Conservation (phyloP, 1,140 invertebrate species). For the Drosophila insularis region DNA sequence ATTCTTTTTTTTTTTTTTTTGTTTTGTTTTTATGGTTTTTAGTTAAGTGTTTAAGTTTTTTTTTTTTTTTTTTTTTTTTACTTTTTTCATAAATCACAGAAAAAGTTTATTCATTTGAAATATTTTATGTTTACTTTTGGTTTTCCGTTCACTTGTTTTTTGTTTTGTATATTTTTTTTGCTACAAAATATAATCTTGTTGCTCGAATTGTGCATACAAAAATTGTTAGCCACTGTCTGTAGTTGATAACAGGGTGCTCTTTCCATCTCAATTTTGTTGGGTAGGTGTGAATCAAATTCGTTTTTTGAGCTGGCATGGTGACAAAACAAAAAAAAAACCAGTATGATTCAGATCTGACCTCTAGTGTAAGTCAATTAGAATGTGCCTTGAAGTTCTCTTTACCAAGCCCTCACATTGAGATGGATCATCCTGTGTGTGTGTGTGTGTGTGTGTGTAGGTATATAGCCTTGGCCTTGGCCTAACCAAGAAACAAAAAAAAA, state of each 20-base stretch:
- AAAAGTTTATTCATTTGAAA: constrained; percentile 78
- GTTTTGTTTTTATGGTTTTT: no score
- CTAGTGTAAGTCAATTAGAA: no score
- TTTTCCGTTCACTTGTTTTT: constrained; percentile 24
- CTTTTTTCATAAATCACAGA: constrained; percentile 81
- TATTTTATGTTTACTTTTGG: constrained; percentile 40
- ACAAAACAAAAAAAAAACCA: no score
- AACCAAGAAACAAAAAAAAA: not conserved
- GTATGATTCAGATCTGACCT: no score
- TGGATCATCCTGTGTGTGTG: not conserved
- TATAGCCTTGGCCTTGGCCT: not conserved
- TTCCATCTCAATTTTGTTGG: not conserved
- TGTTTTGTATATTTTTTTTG: constrained; percentile 47
- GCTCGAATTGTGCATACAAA: constrained; percentile 43
- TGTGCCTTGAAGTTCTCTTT: no score
- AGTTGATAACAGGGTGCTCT: not conserved
- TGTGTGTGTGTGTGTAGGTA: not conserved
- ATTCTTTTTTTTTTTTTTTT: constrained; percentile 32
- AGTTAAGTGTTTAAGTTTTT: constrained; percentile 14
- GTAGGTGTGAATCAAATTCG: no score
- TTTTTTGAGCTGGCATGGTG: no score
- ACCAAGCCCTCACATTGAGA: not conserved
- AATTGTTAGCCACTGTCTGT: constrained; percentile 35
- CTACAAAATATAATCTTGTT: constrained; percentile 69
- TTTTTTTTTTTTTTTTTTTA: constrained; percentile 31